Evolutionary conservation across 1,140 invertebrate genomes (phyloP).

Genomic region (Cyphomyrmex costatus): DNA sequence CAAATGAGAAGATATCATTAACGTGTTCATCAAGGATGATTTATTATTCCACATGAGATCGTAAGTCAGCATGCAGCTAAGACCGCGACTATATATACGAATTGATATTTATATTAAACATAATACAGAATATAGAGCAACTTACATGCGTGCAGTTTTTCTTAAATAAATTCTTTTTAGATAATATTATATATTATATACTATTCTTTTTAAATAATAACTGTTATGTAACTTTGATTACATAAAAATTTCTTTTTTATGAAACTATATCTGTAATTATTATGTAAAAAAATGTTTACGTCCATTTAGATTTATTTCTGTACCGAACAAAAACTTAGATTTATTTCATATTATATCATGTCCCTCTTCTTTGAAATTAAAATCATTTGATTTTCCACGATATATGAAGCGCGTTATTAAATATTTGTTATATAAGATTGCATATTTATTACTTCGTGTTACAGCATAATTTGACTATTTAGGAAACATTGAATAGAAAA

Average conservation of each 20-base stretch:
- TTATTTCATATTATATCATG: neutral
- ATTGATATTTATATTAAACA: neutral
- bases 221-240: neutral
- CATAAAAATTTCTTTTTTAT: neutral
- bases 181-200: neutral
- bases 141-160: neutral
- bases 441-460: neutral
- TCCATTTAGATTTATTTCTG: neutral
- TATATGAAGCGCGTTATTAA: neutral
- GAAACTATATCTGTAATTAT: neutral
- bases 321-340: neutral
- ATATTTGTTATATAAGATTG: slow-evolving; percentile 31
- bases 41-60: slow-evolving; percentile 5
- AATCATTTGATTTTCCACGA: neutral
- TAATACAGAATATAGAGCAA: neutral
- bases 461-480: neutral
- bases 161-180: neutral
- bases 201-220: neutral
- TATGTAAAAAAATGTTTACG: neutral
- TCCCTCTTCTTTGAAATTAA: neutral
- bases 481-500: neutral
- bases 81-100: neutral
- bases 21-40: slow-evolving; percentile 23
- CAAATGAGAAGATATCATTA: slow-evolving; percentile 42
- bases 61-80: neutral